A percentile compares a stretch with the other conserved stretches of the same genome.
Conservation (phyloP, 2,888 invertebrate genomes). For the Hypolimnas misippus region DNA sequence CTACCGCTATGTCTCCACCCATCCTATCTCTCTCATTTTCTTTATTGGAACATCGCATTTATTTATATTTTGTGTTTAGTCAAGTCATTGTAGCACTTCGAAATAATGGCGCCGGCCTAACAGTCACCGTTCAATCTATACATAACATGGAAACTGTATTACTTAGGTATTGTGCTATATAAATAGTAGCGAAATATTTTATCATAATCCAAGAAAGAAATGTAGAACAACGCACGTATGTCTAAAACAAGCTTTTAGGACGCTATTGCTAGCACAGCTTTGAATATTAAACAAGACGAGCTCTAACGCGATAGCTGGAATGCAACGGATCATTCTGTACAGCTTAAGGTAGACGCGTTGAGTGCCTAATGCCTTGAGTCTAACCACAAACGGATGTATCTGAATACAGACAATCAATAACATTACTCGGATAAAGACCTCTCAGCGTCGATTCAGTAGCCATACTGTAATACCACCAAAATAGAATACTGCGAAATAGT, state of each 20-base stretch:
- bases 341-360: constrained; percentile 45
- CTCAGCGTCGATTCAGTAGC: constrained; percentile 6
- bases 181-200: constrained; percentile 1
- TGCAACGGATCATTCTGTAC: constrained; percentile 44
- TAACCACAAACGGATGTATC: constrained; percentile 43
- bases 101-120: constrained; percentile 13
- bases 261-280: constrained; percentile 27
- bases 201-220: constrained; percentile 4
- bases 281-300: constrained; percentile 43
- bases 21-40: constrained; percentile 39
- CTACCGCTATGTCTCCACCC: constrained; percentile 64
- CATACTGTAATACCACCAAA: constrained; percentile 16
- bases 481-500: constrained; percentile 15
- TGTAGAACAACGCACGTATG: background rate
- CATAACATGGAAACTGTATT: background rate
- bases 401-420: constrained; percentile 41
- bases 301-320: constrained; percentile 39
- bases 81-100: constrained; percentile 22
- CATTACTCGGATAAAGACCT: constrained; percentile 30
- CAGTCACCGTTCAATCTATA: background rate
- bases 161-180: background rate
- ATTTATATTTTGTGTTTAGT: constrained; percentile 30
- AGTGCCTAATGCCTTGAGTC: constrained; percentile 45
- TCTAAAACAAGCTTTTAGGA: constrained; percentile 23
- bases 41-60: constrained; percentile 28